These are phyloP conservation scores for Bubo blakistoni DNA, from an alignment of 2,113 vertebrate species.

Conservation along the genomic window DNA sequence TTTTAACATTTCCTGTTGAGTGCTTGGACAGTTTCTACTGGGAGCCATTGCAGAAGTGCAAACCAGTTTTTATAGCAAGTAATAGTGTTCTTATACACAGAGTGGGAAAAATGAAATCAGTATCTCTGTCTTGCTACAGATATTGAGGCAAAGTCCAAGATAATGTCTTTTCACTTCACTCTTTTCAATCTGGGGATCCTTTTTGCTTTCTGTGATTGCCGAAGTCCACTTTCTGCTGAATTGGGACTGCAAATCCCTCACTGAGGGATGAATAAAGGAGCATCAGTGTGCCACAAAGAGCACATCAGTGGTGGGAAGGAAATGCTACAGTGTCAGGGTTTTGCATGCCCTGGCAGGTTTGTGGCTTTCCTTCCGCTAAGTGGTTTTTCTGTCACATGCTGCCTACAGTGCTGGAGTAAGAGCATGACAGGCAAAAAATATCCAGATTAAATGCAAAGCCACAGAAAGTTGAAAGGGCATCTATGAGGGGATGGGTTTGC, in stretches of 20 bases:
- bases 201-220: background rate
- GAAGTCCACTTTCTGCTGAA: background rate
- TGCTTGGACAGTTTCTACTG: background rate
- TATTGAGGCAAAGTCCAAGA: background rate
- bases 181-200: background rate
- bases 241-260: background rate
- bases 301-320: background rate
- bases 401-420: background rate
- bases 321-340: background rate
- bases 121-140: background rate
- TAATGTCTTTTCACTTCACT: background rate
- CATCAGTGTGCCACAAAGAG: background rate
- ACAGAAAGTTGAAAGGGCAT: background rate
- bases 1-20: background rate
- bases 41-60: background rate
- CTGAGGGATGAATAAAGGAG: background rate
- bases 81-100: background rate
- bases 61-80: background rate
- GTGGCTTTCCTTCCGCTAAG: background rate
- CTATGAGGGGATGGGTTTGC: background rate
- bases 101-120: background rate
- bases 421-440: background rate
- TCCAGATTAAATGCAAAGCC: background rate
- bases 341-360: background rate
- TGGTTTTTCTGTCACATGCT: background rate